Base-by-base conservation (phyloP, 2,888 invertebrate genomes). In the Agriopis marginaria region DNA sequence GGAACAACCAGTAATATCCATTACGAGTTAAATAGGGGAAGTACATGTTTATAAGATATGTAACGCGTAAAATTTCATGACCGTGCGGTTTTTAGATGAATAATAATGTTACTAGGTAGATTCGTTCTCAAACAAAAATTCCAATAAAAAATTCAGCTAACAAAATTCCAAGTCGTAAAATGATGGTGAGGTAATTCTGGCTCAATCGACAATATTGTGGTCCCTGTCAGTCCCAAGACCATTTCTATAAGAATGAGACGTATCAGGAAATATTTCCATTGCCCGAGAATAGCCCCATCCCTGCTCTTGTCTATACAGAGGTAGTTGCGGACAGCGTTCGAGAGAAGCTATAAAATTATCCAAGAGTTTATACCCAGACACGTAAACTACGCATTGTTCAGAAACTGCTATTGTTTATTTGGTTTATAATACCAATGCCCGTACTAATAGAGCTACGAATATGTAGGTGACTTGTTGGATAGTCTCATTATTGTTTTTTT, bases 331-430 rank as follows among this genome's bases (percentile, higher is more conserved):
- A 32, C 32, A 32, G 32, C 32, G 32, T 32, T 5, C 32, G n/a
- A 47, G n/a, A 47, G 47, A n/a, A 7, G 47, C 47, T n/a, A 7
- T 47, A 47, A n/a, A 47, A 47, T 47, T n/a, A 47, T 14, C 14
- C 47, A 47, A n/a, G 47, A 47, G 47, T 47, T 47, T 47, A 47
- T n/a, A 47, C 47, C n/a, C 47, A 47, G 47, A 5, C 47, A 47
- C 47, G 47, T 47, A 47, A 47, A 47, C 14, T 47, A n/a, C 47
- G n/a, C 47, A 47, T 47, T 32, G 53, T 32, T 53, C 53, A 12
- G 10, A 47, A 47, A 47, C 47, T 14, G 47, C 47, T 47, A 47
- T 47, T 47, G n/a, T 47, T 47, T 47, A 47, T 47, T 47, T 47
- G 12, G 47, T 47, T 47, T 47, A 47, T n/a, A n/a, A 14, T 47